Evolutionary conservation across 2,888 invertebrate species (phyloP).

Genomic region (Drosophila kuntzei): DNA sequence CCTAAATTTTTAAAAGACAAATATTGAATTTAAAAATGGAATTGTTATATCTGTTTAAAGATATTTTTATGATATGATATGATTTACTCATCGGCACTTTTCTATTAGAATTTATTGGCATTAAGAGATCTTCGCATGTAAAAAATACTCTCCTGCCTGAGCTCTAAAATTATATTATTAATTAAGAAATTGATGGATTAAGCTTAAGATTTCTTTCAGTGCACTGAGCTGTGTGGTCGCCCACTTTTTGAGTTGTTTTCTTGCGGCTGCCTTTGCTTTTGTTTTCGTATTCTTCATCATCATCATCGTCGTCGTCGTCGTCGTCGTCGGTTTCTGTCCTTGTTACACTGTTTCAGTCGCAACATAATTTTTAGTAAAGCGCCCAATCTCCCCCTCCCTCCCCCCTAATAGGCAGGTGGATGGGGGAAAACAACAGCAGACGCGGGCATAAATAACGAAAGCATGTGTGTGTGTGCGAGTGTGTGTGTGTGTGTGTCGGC

Average conservation of each 20-base stretch:
- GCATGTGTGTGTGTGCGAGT: constrained; percentile 33
- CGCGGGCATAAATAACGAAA: constrained; percentile 75
- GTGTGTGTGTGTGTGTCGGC: constrained; percentile 39
- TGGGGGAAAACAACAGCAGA: constrained; percentile 36
- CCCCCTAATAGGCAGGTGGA: constrained; percentile 11
- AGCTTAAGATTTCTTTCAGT: constrained; percentile 41
- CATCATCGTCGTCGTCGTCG: constrained; percentile 30
- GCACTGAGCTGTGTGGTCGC: constrained; percentile 73
- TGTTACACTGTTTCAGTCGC: constrained; percentile 68
- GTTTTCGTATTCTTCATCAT: constrained; percentile 48
- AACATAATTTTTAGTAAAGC: constrained; percentile 48
- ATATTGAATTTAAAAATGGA: too few relatives aligned
- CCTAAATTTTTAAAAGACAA: too few relatives aligned
- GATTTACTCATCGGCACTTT: too few relatives aligned
- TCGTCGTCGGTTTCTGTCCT: constrained; percentile 59
- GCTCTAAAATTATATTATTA: too few relatives aligned
- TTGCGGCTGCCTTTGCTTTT: constrained; percentile 49
- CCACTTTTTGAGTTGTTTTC: constrained; percentile 54
- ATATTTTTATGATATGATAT: too few relatives aligned
- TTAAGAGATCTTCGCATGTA: too few relatives aligned
- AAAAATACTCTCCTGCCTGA: too few relatives aligned
- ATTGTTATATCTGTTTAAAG: too few relatives aligned
- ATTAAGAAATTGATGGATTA: too few relatives aligned
- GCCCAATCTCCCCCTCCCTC: constrained; percentile 11
- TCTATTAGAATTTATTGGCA: too few relatives aligned